These are phyloP conservation scores for Phasianus colchicus DNA, from an alignment of 2,113 vertebrate species.

Conservation along the genomic window DNA sequence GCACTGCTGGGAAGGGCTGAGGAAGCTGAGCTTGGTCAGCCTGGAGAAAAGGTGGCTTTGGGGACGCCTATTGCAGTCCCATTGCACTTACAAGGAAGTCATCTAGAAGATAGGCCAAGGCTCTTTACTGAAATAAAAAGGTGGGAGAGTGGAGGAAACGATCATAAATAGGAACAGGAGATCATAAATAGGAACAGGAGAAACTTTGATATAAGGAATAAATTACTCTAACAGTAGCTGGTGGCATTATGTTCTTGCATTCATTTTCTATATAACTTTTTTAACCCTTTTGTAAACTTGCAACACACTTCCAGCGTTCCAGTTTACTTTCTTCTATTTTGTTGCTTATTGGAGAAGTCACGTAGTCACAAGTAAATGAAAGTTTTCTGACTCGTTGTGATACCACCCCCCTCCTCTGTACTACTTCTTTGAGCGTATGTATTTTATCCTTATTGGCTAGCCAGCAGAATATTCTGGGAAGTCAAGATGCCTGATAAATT, in stretches of 20 bases:
- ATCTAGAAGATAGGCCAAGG: neutral
- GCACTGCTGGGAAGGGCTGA: neutral
- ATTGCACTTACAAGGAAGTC: neutral
- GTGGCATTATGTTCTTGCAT: neutral
- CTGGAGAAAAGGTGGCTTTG: neutral
- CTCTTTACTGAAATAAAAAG: neutral
- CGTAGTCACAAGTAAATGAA: neutral
- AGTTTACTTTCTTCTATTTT: neutral
- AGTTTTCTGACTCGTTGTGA: neutral
- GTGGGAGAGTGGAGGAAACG: neutral
- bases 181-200: neutral
- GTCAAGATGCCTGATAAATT: neutral
- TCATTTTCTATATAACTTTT: neutral
- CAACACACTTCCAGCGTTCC: neutral
- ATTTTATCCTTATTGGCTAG: neutral
- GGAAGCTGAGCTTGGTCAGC: neutral
- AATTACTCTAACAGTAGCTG: neutral
- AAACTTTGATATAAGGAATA: neutral
- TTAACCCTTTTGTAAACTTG: neutral
- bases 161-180: neutral
- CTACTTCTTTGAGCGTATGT: neutral
- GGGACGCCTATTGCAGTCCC: neutral
- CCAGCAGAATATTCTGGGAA: neutral
- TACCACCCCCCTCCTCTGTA: accelerated
- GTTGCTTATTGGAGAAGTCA: neutral